Evolutionary conservation across 1,140 invertebrate genomes (phyloP).

Genomic region (Caligus rogercresseyi): DNA sequence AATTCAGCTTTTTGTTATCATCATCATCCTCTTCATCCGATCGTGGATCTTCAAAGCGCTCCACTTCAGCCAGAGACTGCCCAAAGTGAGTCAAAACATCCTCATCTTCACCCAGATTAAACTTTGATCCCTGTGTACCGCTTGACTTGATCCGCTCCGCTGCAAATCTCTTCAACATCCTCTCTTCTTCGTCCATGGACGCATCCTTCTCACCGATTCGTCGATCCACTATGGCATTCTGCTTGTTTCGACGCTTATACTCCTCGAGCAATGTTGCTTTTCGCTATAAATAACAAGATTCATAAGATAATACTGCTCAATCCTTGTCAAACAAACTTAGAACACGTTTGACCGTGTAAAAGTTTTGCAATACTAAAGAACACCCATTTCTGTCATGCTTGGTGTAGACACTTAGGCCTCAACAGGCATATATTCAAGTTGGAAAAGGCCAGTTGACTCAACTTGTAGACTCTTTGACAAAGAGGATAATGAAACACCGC

Average conservation of each 20-base stretch:
- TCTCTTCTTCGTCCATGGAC: conserved; percentile 54
- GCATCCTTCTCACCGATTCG: conserved; percentile 66
- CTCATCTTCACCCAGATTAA: conserved; percentile 64
- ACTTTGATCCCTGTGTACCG: conserved; percentile 46
- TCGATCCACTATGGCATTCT: conserved; percentile 63
- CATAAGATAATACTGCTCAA: neutral
- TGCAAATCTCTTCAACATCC: conserved; percentile 58
- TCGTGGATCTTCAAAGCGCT: conserved; percentile 67
- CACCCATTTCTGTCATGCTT: too few relatives aligned
- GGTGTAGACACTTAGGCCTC: too few relatives aligned
- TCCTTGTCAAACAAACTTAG: too few relatives aligned
- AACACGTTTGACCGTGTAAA: too few relatives aligned
- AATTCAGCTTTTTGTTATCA: conserved; percentile 39
- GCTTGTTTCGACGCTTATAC: conserved; percentile 57
- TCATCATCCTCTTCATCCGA: conserved; percentile 57
- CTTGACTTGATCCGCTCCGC: conserved; percentile 49
- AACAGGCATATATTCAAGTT: too few relatives aligned
- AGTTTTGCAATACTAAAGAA: too few relatives aligned
- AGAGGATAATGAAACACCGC: too few relatives aligned
- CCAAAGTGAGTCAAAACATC: conserved; percentile 65
- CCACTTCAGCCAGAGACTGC: conserved; percentile 66
- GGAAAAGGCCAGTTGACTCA: too few relatives aligned
- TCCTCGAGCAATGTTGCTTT: conserved; percentile 68
- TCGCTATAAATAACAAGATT: conserved; percentile 33
- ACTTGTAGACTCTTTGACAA: too few relatives aligned